Conservation (phyloP, 2,113 vertebrate species). For the Engraulis encrasicolus region DNA sequence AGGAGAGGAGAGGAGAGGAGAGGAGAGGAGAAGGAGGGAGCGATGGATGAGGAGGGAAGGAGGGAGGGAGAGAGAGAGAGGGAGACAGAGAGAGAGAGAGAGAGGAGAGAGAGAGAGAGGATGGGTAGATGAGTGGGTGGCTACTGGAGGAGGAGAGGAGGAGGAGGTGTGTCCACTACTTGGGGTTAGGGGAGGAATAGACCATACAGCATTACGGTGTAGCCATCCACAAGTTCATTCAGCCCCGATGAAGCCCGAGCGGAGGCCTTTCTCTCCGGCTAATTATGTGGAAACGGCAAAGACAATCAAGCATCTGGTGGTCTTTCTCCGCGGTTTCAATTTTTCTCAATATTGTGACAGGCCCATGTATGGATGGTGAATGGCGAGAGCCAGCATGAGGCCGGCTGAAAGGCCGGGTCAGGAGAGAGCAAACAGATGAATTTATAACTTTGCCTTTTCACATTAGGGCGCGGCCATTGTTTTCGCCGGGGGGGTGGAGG, state of each 20-base stretch:
- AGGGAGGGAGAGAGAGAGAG: constrained; percentile 66
- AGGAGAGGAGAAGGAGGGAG: constrained; percentile 63
- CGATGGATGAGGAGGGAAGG: too few species aligned
- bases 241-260: constrained; percentile 89
- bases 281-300: constrained; percentile 99
- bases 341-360: constrained; percentile 97
- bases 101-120: constrained; percentile 26
- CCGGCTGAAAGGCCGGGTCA: constrained; percentile 89
- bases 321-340: constrained; percentile 90
- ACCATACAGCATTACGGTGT: constrained; percentile 85
- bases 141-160: constrained; percentile 19
- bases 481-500: constrained; percentile 75
- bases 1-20: constrained; percentile 51
- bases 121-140: constrained; percentile 43
- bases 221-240: constrained; percentile 98
- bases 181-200: constrained; percentile 76
- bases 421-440: constrained; percentile 99
- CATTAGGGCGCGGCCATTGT: constrained; percentile 85
- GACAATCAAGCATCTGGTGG: constrained; percentile 99
- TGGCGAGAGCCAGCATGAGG: constrained; percentile 81
- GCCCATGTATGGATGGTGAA: constrained; percentile 92
- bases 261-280: constrained; percentile 91
- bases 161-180: constrained; percentile 63
- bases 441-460: constrained; percentile 96
- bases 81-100: constrained; percentile 57